Evolutionary conservation across 2,888 invertebrate genomes (phyloP).

Genomic region (Nephrotoma flavescens): DNA sequence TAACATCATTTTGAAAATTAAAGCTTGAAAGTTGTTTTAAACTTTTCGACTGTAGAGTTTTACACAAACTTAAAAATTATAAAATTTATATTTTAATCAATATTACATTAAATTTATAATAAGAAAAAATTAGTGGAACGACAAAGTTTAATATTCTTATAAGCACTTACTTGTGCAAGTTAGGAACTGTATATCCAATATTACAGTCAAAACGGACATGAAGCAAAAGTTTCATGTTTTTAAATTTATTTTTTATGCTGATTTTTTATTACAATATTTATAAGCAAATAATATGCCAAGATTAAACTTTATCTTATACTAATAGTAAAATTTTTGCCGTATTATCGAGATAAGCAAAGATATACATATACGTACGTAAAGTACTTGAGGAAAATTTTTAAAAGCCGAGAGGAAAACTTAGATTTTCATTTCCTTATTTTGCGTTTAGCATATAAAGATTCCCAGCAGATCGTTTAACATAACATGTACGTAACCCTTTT

Average conservation of each 20-base stretch:
- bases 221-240: neutral
- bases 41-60: neutral
- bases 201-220: neutral
- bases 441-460: neutral
- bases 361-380: neutral
- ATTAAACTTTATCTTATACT: neutral
- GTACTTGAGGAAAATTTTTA: neutral
- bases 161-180: neutral
- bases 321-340: neutral
- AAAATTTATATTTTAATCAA: neutral
- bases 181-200: neutral
- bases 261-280: neutral
- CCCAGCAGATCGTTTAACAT: neutral
- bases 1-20: neutral
- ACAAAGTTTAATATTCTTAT: neutral
- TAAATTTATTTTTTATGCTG: neutral
- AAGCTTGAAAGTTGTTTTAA: neutral
- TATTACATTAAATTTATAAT: neutral
- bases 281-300: neutral
- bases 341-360: neutral
- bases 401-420: neutral
- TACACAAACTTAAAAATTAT: neutral
- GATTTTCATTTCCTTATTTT: neutral
- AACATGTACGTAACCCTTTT: neutral
- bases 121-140: neutral